Evolutionary conservation across 2,888 invertebrate genomes (phyloP).

Genomic region (Octodonta nipae): DNA sequence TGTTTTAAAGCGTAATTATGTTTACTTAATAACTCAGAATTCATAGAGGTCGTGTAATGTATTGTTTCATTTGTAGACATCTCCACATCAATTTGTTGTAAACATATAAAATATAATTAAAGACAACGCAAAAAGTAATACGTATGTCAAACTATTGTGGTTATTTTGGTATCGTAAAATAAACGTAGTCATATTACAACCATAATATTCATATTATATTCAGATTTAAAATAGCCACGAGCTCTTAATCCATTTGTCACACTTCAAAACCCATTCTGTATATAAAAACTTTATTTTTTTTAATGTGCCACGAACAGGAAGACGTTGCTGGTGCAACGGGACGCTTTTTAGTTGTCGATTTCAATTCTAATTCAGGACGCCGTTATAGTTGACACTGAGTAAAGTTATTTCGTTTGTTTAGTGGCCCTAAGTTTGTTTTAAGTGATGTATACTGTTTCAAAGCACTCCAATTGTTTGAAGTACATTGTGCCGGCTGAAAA

Average conservation of each 20-base stretch:
- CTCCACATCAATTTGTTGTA: too few relatives aligned
- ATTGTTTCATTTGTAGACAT: too few relatives aligned
- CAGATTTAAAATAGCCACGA: neutral
- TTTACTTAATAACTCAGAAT: too few relatives aligned
- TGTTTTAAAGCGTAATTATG: too few relatives aligned
- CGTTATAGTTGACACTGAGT: neutral
- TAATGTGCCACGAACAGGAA: conserved; percentile 19
- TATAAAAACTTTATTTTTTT: conserved; percentile 14
- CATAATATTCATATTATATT: neutral
- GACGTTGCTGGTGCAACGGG: conserved; percentile 16
- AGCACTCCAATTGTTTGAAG: conserved; percentile 10
- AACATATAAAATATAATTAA: too few relatives aligned
- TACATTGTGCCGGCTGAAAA: conserved; percentile 22
- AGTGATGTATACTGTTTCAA: conserved; percentile 10
- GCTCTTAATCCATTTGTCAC: conserved; percentile 1
- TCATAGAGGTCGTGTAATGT: too few relatives aligned
- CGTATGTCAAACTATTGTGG: too few relatives aligned
- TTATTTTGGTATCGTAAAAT: too few relatives aligned
- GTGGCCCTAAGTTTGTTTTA: neutral
- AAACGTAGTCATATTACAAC: neutral
- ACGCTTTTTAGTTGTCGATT: conserved; percentile 21
- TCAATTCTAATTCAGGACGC: conserved; percentile 17
- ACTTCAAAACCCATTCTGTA: conserved; percentile 1
- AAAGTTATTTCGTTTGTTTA: conserved; percentile 1
- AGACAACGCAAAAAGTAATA: too few relatives aligned